phyloP scores from a whole-genome alignment of 2,888 invertebrate species.

The Dusona sp. region DNA sequence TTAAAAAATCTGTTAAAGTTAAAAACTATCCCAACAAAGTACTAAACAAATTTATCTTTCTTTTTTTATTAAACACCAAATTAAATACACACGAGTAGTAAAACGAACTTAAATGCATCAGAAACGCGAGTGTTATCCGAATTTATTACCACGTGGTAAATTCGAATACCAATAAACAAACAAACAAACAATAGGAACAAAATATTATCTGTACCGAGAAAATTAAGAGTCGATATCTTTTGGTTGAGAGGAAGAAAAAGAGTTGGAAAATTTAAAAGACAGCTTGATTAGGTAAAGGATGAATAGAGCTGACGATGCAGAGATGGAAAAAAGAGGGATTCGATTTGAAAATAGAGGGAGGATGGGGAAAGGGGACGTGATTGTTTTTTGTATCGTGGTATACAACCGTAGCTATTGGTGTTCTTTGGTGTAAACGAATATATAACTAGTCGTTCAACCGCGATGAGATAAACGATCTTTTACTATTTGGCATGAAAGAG shows the following conservation, averaged over 20 bases:
- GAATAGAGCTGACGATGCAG: no score
- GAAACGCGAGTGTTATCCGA: no score
- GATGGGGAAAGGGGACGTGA: background rate
- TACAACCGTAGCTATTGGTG: conserved; percentile 6
- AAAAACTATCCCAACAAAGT: background rate
- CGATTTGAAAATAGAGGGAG: background rate
- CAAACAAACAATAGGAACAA: no score
- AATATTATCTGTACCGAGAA: no score
- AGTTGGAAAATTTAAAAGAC: no score
- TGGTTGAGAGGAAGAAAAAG: no score
- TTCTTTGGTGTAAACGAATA: background rate
- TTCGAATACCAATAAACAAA: no score
- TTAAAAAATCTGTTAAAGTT: background rate
- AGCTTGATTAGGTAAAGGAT: no score
- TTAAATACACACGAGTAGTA: background rate
- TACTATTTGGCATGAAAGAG: background rate
- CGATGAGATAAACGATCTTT: background rate
- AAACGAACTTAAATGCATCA: no score
- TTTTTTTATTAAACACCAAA: background rate
- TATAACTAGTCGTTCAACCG: background rate
- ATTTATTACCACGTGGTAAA: no score
- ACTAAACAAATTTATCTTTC: background rate
- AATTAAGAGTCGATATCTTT: background rate
- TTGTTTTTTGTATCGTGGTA: conserved; percentile 30
- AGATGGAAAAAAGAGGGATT: background rate